phyloP scores from a whole-genome alignment of 2,797 vertebrate genomes.

The Fundulus diaphanus region DNA sequence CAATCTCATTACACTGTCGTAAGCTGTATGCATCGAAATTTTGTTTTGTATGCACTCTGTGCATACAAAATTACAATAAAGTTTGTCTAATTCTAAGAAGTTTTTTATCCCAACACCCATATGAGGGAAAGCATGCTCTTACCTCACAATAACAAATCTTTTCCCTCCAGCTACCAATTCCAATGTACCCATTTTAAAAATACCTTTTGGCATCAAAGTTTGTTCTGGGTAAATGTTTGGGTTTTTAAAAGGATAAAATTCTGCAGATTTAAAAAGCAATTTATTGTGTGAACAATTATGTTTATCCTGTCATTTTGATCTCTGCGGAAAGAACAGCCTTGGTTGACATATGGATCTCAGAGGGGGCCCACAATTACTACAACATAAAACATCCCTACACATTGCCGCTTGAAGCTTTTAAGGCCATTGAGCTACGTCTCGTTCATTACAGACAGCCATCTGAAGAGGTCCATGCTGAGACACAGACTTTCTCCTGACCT shows the following conservation, averaged over 20 bases:
- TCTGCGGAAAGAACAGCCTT: neutral
- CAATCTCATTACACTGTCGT: too few species aligned
- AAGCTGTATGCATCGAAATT: too few species aligned
- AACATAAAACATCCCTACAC: neutral
- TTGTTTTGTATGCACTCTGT: too few species aligned
- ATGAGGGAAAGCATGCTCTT: neutral
- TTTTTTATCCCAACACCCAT: neutral
- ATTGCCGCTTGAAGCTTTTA: slow-evolving; percentile 7
- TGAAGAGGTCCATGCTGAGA: slow-evolving; percentile 22
- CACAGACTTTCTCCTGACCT: slow-evolving; percentile 59
- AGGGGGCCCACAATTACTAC: neutral
- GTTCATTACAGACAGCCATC: slow-evolving; percentile 14
- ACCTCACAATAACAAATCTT: neutral
- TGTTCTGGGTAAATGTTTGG: neutral
- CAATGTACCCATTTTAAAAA: neutral
- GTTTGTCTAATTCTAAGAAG: too few species aligned
- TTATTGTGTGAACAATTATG: neutral
- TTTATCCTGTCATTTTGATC: neutral
- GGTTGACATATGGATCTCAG: neutral
- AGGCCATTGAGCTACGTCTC: slow-evolving; percentile 7
- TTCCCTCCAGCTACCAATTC: neutral
- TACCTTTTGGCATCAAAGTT: neutral
- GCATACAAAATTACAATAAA: too few species aligned
- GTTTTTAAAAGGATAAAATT: neutral
- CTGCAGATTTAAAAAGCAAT: neutral